Evolutionary conservation across 2,113 vertebrate species (phyloP).

Genomic region (Amazona vittata): DNA sequence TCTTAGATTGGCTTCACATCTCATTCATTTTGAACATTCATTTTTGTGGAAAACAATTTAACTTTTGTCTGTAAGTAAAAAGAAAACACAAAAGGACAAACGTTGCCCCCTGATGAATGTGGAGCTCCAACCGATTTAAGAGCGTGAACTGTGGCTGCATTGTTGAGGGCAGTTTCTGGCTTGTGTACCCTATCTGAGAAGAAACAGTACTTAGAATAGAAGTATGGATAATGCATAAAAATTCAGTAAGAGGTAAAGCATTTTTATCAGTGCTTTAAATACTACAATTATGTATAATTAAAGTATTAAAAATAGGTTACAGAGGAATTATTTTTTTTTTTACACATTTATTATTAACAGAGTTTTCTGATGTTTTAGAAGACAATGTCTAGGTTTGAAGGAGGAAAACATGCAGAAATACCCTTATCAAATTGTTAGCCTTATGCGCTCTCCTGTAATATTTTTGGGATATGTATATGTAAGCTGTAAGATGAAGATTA

Average conservation of each 20-base stretch:
- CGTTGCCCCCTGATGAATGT: constrained; percentile 7
- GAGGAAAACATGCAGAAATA: not conserved
- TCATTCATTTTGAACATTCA: constrained; percentile 7
- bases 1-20: constrained; percentile 14
- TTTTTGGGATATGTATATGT: not conserved
- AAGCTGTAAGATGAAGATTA: not conserved
- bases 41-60: not conserved
- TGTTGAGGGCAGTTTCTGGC: constrained; percentile 3
- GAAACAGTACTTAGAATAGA: not conserved
- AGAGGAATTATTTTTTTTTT: not conserved
- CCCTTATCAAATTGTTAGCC: not conserved
- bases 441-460: not conserved
- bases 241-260: not conserved
- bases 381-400: not conserved
- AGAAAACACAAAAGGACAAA: constrained; percentile 14
- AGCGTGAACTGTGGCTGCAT: constrained; percentile 34
- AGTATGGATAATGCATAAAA: not conserved
- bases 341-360: fast-evolving
- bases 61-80: constrained; percentile 43
- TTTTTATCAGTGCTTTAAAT: not conserved
- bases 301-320: not conserved
- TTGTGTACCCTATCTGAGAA: not conserved
- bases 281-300: not conserved
- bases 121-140: constrained; percentile 10
- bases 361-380: not conserved